phyloP scores from a whole-genome alignment of 2,888 invertebrate genomes.

The Pogonocherus hispidulus region DNA sequence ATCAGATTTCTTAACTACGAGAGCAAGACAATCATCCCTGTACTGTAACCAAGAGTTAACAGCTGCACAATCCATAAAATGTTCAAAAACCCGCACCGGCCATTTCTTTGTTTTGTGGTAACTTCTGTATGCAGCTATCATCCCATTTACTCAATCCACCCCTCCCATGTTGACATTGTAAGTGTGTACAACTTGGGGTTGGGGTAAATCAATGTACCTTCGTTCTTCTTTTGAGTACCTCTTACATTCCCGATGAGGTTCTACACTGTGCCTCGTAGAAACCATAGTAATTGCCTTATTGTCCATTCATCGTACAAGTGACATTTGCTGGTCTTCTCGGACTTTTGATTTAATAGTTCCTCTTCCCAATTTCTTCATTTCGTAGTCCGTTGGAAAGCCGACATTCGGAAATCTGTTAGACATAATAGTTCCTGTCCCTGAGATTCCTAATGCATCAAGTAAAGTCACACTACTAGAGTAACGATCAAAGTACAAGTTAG shows the following conservation, averaged over 20 bases:
- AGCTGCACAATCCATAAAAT: background rate
- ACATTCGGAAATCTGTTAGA: background rate
- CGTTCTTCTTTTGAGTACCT: background rate
- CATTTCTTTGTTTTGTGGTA: background rate
- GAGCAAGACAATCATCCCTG: background rate
- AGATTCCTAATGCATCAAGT: background rate
- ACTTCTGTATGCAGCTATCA: background rate
- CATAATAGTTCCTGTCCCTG: background rate
- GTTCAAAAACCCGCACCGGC: background rate
- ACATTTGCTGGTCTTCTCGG: background rate
- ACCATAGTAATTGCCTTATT: no score
- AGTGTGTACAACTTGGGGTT: background rate
- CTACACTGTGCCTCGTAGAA: no score
- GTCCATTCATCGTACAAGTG: background rate
- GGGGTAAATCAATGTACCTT: background rate
- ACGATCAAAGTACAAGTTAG: conserved; percentile 7
- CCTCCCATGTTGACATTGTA: background rate
- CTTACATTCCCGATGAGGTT: no score
- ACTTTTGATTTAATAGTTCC: background rate
- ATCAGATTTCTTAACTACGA: background rate
- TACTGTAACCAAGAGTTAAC: background rate
- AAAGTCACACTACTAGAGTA: background rate
- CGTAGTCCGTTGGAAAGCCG: background rate
- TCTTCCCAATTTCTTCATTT: background rate
- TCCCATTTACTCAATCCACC: background rate